Evolutionary conservation across 2,888 invertebrate genomes (phyloP), one percentile per base, ranked within the genome.

Genomic region (Carcina quercana): DNA sequence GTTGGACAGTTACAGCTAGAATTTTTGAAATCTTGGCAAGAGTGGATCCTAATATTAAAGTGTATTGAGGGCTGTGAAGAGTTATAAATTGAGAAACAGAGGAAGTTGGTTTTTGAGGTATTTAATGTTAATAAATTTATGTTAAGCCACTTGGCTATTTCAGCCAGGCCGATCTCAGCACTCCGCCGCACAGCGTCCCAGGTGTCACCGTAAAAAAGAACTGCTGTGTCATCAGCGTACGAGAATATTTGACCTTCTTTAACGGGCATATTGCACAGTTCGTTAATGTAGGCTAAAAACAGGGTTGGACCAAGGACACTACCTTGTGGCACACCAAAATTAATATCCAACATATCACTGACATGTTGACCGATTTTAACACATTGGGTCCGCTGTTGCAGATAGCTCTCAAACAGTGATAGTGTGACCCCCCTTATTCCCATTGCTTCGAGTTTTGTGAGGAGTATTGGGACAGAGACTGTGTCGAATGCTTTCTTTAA

Each of bases 1-100:
- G n/a, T n/a, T n/a, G n/a, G n/a, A n/a, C n/a, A n/a, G n/a, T n/a
- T n/a, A n/a, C n/a, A n/a, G n/a, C n/a, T n/a, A n/a, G n/a, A n/a
- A n/a, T n/a, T n/a, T n/a, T n/a, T n/a, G n/a, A n/a, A 15, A 11
- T n/a, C 10, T 8, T 4, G 2, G 12, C 15, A 27, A 14, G n/a
- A 4, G 15, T 27, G 27, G 3, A 27, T 27, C 11, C 19, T 28
- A 11, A 28, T n/a, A 4, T 19, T 19, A 12, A 19, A 28, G 13
- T 28, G 6, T 2, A 1, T 5, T 7, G 3, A 4, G 6, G 28
- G 28, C 11, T 28, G 28, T 19, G 28, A 12, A 4, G n/a, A 19
- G 83, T 82, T 20, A 68, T 64, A 88, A 88, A 68, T 0, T 21
- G 32, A 32, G 28, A 37, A 11, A 11, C 25, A 37, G n/a, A 22